A percentile compares a stretch with the other conserved stretches of the same genome.
phyloP scores from a whole-genome alignment of 2,113 vertebrate species.

The Gallinago paraguaiae region DNA sequence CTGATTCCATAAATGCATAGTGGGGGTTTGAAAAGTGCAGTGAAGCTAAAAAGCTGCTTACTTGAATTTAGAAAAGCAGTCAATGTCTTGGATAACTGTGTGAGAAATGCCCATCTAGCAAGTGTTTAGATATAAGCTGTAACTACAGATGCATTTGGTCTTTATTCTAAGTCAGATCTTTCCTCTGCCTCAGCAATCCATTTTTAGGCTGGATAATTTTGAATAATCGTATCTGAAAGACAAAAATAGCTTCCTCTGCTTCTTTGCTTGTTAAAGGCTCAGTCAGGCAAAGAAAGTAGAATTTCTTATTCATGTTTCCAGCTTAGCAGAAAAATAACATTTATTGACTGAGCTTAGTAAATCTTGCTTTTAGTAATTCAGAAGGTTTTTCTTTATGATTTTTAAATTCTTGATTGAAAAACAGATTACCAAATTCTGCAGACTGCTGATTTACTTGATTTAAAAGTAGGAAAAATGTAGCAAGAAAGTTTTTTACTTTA shows the following conservation, averaged over 20 bases:
- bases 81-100: neutral
- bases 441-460: slow-evolving; percentile 67
- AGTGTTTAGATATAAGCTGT: neutral
- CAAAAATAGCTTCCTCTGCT: slow-evolving; percentile 23
- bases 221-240: slow-evolving; percentile 15
- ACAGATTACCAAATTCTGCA: slow-evolving; percentile 36
- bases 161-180: neutral
- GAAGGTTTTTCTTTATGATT: neutral
- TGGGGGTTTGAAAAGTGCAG: neutral
- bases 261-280: slow-evolving; percentile 20
- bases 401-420: slow-evolving; percentile 32
- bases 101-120: neutral
- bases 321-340: neutral
- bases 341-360: neutral
- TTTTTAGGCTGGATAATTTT: slow-evolving; percentile 37
- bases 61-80: slow-evolving; percentile 35
- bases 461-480: slow-evolving; percentile 53
- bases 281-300: neutral
- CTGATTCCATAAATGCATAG: neutral
- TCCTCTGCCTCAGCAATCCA: neutral
- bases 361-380: neutral
- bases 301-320: slow-evolving; percentile 2
- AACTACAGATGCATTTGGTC: neutral
- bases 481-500: neutral
- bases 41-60: slow-evolving; percentile 21